Percentiles rank a stretch among this genome's conserved stretches.
These are phyloP conservation scores for Aythya baeri DNA, from an alignment of 2,113 vertebrate genomes.

Conservation along the genomic window DNA sequence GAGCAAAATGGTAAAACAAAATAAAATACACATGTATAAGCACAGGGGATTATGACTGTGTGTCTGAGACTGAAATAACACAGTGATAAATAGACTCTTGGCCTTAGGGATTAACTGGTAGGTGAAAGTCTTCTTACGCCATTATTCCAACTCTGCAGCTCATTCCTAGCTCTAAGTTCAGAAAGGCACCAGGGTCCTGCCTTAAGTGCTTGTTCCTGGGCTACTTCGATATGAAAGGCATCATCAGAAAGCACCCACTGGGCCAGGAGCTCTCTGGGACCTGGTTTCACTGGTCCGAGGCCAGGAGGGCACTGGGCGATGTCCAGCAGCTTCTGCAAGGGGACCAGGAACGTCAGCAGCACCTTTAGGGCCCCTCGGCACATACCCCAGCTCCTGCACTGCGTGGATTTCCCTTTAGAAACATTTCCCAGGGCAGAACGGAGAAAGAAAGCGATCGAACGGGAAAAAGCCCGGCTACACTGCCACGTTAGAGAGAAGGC, in stretches of 20 bases:
- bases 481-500: neutral
- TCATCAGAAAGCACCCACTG: neutral
- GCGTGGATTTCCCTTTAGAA: neutral
- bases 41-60: neutral
- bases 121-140: neutral
- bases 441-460: neutral
- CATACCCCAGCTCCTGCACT: neutral
- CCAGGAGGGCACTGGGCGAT: neutral
- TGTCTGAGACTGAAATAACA: neutral
- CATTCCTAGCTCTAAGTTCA: neutral
- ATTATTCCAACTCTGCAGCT: neutral
- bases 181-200: accelerated
- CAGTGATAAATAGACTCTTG: neutral
- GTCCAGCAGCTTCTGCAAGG: neutral
- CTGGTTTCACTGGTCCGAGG: too few species aligned
- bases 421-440: neutral
- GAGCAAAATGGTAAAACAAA: neutral
- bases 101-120: neutral
- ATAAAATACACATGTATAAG: neutral
- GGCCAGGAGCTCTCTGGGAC: neutral
- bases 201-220: neutral
- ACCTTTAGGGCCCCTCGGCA: neutral
- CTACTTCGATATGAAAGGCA: neutral
- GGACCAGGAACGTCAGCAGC: neutral
- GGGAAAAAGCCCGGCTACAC: neutral